Base-by-base conservation (phyloP, 2,888 invertebrate genomes). In the Ctena decussata region DNA sequence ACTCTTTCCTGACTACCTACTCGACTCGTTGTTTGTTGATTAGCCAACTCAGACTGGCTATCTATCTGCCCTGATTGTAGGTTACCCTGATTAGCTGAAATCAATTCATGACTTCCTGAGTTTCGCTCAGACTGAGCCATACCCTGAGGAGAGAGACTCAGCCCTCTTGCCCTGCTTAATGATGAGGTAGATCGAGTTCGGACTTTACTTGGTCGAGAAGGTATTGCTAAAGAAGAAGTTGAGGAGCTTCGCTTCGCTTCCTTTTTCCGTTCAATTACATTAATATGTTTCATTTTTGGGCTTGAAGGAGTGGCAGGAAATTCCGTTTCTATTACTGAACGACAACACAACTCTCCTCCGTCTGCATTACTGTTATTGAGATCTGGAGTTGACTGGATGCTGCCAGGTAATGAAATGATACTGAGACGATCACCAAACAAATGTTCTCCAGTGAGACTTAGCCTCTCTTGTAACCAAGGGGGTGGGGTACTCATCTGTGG, bases 221-320 rank as follows among this genome's bases (percentile, higher is more conserved):
- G 82, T 60, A 80, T 60, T 24, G 83, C 41, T 32, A 90, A 84
- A 5, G 91, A 89, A 5, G 89, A 85, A 15, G 87, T 85, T 18
- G 91, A 89, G 21, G 84, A 86, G 49, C 90, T 86, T 39, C 89
- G 81, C 49, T 89, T 87, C 15, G 79, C 77, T 21, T 90, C 84
- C 49, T 41, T 78, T 24, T 82, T 89, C 60, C 91, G 76, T 57
- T 93, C 92, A 32, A 83, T 60, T 30, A 93, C 86, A 70, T 82
- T 90, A 24, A 94, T 87, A 83, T 91, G 93, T 77, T 93, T 94
- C 57, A 93, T 87, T 82, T 93, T 94, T 0, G 94, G 94, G 90
- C 94, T 94, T 37, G 93, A 90, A 78, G 94, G 94, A 6, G 92
- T 93, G 8, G 94, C 94, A 0, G 94, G 94, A 83, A 95, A 94